Conservation (phyloP, 2,797 vertebrate species). For the Dryobates pubescens region DNA sequence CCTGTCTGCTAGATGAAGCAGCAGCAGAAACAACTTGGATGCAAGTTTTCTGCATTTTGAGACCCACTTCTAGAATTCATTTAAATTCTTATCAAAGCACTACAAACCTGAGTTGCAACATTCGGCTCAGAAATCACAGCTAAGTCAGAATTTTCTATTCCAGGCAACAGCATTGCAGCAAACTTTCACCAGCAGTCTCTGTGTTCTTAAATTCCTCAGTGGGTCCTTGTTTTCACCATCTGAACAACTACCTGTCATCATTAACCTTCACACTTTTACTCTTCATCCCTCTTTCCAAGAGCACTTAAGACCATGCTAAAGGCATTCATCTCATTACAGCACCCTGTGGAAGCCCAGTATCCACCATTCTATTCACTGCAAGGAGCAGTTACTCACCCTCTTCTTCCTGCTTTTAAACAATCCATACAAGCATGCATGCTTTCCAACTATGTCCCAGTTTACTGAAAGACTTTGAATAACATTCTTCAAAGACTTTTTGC, state of each 20-base stretch:
- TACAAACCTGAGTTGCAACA: background rate
- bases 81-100: background rate
- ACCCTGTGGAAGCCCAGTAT: background rate
- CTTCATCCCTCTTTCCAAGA: background rate
- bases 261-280: background rate
- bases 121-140: background rate
- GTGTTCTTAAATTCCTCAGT: background rate
- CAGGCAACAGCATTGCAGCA: background rate
- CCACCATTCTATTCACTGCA: background rate
- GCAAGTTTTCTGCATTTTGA: background rate
- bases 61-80: background rate
- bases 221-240: background rate
- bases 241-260: background rate
- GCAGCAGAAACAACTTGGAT: background rate
- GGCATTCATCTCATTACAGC: background rate
- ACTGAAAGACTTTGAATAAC: background rate
- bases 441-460: background rate
- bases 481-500: background rate
- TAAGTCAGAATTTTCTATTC: background rate
- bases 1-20: background rate
- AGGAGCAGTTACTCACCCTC: background rate
- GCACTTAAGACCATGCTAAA: background rate
- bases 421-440: background rate
- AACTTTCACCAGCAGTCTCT: background rate
- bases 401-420: background rate